A percentile compares a stretch with the other conserved stretches of the same genome.
Evolutionary conservation across 1,140 invertebrate species (phyloP).

Genomic region (Hermetia illucens): DNA sequence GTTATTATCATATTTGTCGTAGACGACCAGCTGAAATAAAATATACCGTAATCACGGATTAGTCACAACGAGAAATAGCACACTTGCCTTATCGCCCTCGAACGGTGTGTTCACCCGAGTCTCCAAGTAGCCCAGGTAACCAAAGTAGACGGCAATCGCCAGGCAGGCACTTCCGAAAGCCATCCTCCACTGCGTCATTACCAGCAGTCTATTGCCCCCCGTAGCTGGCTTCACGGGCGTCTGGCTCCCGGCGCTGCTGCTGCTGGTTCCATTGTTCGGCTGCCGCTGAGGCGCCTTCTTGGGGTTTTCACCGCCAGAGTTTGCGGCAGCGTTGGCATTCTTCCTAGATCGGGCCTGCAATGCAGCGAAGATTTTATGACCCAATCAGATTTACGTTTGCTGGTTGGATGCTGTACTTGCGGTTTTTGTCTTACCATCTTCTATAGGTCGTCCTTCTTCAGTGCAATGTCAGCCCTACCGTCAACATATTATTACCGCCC

Average conservation of each 20-base stretch:
- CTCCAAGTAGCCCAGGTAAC: constrained; percentile 69
- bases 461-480: no score
- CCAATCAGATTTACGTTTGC: no score
- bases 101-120: constrained; percentile 79
- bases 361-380: background rate
- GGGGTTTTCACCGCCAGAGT: background rate
- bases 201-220: background rate
- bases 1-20: no score
- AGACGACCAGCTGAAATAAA: background rate
- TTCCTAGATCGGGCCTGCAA: background rate
- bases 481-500: no score
- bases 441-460: background rate
- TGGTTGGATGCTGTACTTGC: no score
- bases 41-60: constrained; percentile 5
- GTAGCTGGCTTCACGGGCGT: background rate
- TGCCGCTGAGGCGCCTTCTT: background rate
- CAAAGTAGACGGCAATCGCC: constrained; percentile 52
- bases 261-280: background rate
- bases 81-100: constrained; percentile 55
- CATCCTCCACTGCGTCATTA: constrained; percentile 19
- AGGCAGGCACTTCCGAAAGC: constrained; percentile 28
- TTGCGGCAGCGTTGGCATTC: background rate
- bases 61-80: no score
- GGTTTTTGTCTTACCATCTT: background rate
- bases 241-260: constrained; percentile 1